These are phyloP conservation scores for Phyllostomus hastatus DNA, from an alignment of 2,113 vertebrate genomes.

Conservation along the genomic window DNA sequence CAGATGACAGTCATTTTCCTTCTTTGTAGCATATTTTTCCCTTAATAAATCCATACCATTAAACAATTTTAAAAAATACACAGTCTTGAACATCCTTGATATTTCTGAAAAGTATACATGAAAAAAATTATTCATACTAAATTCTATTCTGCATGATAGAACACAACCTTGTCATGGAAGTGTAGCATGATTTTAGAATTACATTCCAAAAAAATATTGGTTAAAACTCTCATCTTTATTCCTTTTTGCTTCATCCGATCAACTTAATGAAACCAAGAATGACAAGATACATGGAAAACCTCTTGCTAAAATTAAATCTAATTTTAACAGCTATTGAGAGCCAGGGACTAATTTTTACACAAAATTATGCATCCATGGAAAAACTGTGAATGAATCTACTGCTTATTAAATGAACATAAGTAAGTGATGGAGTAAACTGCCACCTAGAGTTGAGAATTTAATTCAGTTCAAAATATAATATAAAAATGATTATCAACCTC, in stretches of 20 bases:
- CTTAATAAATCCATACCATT: neutral
- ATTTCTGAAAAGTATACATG: slow-evolving; percentile 25
- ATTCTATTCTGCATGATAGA: neutral
- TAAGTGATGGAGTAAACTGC: slow-evolving; percentile 82
- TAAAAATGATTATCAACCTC: neutral
- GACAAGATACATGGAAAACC: slow-evolving; percentile 60
- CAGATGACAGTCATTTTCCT: neutral
- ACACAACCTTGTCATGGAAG: slow-evolving; percentile 19
- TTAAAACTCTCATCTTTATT: slow-evolving; percentile 50
- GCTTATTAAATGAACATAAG: slow-evolving; percentile 52
- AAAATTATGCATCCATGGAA: slow-evolving; percentile 72
- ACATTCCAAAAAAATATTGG: slow-evolving; percentile 14
- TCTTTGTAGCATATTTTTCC: neutral
- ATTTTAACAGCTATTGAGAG: slow-evolving; percentile 67
- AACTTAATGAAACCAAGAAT: slow-evolving; percentile 51
- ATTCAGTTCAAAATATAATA: slow-evolving; percentile 48
- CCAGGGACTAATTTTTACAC: slow-evolving; percentile 70
- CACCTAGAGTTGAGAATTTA: slow-evolving; percentile 82
- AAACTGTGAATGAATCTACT: slow-evolving; percentile 75
- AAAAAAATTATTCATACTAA: slow-evolving; percentile 10
- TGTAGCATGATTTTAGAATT: slow-evolving; percentile 44
- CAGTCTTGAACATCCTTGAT: neutral
- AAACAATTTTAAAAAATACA: neutral
- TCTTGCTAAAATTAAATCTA: slow-evolving; percentile 66
- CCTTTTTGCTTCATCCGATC: slow-evolving; percentile 49